These are phyloP conservation scores for Antrozous pallidus DNA, from an alignment of 2,797 vertebrate species.

Conservation along the genomic window DNA sequence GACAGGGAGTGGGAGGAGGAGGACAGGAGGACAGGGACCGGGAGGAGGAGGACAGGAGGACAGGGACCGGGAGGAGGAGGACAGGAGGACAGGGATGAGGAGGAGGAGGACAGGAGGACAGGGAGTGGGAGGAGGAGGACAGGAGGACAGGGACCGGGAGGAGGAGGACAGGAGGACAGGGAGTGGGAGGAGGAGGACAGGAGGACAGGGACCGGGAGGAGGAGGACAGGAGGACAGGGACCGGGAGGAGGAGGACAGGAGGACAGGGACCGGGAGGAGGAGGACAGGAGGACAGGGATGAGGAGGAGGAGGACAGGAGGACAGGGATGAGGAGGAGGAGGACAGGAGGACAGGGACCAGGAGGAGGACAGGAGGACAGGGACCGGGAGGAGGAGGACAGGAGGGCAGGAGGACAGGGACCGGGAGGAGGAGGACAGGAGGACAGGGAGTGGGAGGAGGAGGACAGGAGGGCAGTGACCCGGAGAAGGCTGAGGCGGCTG, in stretches of 20 bases:
- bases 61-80: rapidly evolving
- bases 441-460: too few relatives aligned
- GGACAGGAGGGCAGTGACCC: too few relatives aligned
- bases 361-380: rapidly evolving
- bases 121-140: too few relatives aligned
- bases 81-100: too few relatives aligned
- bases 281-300: too few relatives aligned
- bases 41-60: rapidly evolving
- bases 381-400: rapidly evolving
- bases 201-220: rapidly evolving
- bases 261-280: rapidly evolving
- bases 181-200: too few relatives aligned
- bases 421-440: rapidly evolving
- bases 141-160: too few relatives aligned
- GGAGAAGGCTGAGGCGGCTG: not conserved
- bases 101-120: rapidly evolving
- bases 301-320: too few relatives aligned
- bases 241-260: too few relatives aligned
- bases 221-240: rapidly evolving
- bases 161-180: rapidly evolving
- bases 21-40: rapidly evolving
- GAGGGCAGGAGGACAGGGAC: rapidly evolving
- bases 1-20: too few relatives aligned
- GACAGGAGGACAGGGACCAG: rapidly evolving
- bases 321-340: too few relatives aligned